Base-by-base conservation (phyloP, 2,113 vertebrate species). In the Garra rufa region DNA sequence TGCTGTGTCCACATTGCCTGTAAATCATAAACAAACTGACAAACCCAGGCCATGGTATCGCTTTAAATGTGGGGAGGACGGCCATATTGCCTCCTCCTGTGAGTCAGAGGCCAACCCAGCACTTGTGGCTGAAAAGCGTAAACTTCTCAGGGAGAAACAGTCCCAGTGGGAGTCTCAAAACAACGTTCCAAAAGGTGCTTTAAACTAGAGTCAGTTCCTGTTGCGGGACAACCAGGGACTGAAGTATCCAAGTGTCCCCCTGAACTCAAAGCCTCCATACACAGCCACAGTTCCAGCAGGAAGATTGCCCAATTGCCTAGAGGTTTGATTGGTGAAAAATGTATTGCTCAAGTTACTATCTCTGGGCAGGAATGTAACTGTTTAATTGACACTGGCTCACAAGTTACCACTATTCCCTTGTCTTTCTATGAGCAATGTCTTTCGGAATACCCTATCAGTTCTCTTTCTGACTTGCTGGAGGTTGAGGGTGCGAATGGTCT, bases 331-430 rank as follows among this genome's bases (percentile, higher is more conserved):
- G 73, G 44, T 9, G 14, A 17, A 21, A 75, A 75, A 11, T 57
- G 76, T 34, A 78, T 21, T 6, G 76, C 52, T 17, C 17, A 52
- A 28, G 52, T 78, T 13, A 28, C 6, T 15, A 78, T 78, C 6
- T 30, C 76, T 19, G 52, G 52, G 1, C 52, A 38, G 26, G 38
- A 55, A 5, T 78, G 48, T 17, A 24, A 30, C 3, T 76, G 48
- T 24, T 50, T 76, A 8, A 30, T 76, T 13, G 74, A 76, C 15
- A 76, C 74, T 17, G 48, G 48, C 4, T 76, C 74, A 34, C 74
- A 76, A 17, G 46, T 76, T 24, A 76, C 46, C 74, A 76, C 3
- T 21, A 55, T 76, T 28, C 74, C 15, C 2, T 15, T 9, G 26
- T 76, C 24, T 24, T 76, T 76, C 55, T 15, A 46, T 9, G 28